Evolutionary conservation across 2,113 vertebrate genomes (phyloP), one percentile per base, ranked within the genome.

Genomic region (Aegotheles bennettii): DNA sequence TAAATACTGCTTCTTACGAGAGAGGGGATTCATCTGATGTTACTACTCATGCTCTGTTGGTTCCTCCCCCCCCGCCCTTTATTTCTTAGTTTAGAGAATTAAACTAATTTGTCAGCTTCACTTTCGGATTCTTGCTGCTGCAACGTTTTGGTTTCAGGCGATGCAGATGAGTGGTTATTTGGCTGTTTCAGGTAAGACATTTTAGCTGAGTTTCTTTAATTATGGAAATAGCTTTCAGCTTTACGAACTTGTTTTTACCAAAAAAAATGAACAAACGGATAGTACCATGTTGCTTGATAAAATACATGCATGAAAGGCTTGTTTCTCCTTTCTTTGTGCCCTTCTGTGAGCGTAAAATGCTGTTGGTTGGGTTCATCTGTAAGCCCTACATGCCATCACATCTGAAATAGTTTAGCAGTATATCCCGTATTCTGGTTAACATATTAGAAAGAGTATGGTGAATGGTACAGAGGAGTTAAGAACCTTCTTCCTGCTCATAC

Each of bases 121-220:
- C 71, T 92, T 60, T 56, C 18, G 20, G 48, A 28, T 82, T 48
- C 53, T 67, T 61, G 78, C 87, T 83, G 94, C 87, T 79, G 93
- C 85, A 75, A 6, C 90, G 76, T 81, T 97, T 89, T 92, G 85
- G 90, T 94, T 93, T 81, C 75, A 71, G 96, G 92, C 82, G 8
- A 31, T 84, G 82, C 59, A 63, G 82, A 57, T 64, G 74, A 40
- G 70, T 21, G 71, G 56, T 68, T 90, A 29, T 68, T 43, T 31
- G 83, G 47, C 67, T 69, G 78, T 11, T 70, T 26, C 42, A 71
- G 88, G 82, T 90, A 82, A 77, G 74, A 75, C 25, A 18, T 59
- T 86, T 47, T 25, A 71, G 70, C n/a, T 35, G 63, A 21, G 51
- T 70, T 88, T 31, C 60, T 91, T 80, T 45, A 47, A 85, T 93